Percentiles rank a stretch among this genome's conserved stretches.
Conservation (phyloP, 2,113 vertebrate genomes). For the Xiphias gladius region DNA sequence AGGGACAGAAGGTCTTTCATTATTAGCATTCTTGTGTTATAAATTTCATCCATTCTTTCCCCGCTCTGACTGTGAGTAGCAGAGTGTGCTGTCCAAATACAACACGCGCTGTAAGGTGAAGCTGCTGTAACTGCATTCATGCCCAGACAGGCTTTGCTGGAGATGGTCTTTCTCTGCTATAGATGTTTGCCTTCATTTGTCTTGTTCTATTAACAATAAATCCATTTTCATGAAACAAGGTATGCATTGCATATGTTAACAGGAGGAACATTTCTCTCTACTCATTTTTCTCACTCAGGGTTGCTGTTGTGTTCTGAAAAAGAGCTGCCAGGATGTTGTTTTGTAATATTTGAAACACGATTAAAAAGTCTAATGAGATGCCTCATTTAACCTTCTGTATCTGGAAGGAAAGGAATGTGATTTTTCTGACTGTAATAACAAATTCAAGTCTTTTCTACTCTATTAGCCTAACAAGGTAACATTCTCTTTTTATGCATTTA, state of each 20-base stretch:
- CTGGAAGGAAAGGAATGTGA: constrained; percentile 19
- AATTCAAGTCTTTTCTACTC: not conserved
- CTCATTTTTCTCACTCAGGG: constrained; percentile 23
- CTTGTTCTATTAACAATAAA: constrained; percentile 30
- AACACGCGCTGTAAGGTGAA: not conserved
- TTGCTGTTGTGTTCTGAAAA: constrained; percentile 20
- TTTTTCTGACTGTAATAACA: constrained; percentile 19
- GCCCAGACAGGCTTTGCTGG: not conserved
- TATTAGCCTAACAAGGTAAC: constrained; percentile 34
- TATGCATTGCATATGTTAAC: constrained; percentile 5
- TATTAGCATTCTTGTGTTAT: not conserved
- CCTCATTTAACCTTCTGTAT: constrained; percentile 29
- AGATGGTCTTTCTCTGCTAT: constrained; percentile 4
- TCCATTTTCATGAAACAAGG: constrained; percentile 23
- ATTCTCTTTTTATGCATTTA: not conserved
- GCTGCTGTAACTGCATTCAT: not conserved
- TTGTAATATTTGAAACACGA: constrained; percentile 37
- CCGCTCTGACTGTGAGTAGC: not conserved
- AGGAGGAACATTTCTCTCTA: not conserved
- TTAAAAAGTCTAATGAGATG: constrained; percentile 53
- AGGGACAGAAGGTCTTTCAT: not conserved
- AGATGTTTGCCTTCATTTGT: constrained; percentile 16
- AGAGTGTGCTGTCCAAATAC: not conserved
- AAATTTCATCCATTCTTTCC: not conserved
- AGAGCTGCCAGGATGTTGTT: constrained; percentile 23